phyloP scores from a whole-genome alignment of 2,888 invertebrate genomes.

The Bruchidius siliquastri region DNA sequence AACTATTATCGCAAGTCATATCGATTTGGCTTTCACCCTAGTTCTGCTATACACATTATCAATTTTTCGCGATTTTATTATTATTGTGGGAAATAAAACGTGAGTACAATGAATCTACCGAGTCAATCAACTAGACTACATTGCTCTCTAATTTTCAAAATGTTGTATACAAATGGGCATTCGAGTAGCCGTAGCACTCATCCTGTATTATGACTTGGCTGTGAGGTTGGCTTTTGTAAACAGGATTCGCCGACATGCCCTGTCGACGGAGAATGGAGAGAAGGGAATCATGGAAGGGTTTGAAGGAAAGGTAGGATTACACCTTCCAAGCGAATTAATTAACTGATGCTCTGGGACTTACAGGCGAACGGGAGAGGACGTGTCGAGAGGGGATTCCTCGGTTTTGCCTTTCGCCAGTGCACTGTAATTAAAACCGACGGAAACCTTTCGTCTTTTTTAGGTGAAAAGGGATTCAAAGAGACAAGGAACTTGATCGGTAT shows the following conservation, averaged over 20 bases:
- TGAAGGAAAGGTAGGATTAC: neutral
- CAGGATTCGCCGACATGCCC: neutral
- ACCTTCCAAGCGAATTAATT: neutral
- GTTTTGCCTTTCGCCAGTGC: neutral
- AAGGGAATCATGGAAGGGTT: neutral
- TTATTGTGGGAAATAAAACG: too few species aligned
- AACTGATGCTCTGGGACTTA: neutral
- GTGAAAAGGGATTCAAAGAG: neutral
- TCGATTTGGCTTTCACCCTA: too few species aligned
- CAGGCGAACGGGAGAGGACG: neutral
- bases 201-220: neutral
- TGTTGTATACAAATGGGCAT: too few species aligned
- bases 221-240: neutral
- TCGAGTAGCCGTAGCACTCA: too few species aligned
- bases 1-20: too few species aligned
- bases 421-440: neutral
- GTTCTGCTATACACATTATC: too few species aligned
- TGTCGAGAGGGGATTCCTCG: neutral
- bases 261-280: neutral
- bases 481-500: neutral
- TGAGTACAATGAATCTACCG: too few species aligned
- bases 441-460: neutral
- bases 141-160: too few species aligned
- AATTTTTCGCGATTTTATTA: too few species aligned
- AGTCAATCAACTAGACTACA: too few species aligned